Base-by-base conservation (phyloP, 2,797 vertebrate genomes). In the Eulemur rubriventer region DNA sequence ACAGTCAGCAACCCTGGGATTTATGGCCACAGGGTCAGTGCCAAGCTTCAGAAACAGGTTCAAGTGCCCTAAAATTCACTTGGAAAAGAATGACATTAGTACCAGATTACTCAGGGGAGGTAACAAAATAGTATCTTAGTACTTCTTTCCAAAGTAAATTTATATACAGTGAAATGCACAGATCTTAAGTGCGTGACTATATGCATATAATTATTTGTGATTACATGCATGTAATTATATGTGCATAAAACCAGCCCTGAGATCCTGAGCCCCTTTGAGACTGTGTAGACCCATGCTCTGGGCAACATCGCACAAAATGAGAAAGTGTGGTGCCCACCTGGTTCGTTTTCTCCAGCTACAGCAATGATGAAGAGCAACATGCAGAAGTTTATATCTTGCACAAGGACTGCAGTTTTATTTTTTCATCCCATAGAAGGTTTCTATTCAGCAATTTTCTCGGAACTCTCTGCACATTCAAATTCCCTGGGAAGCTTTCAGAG, bases 361-460 rank as follows among this genome's bases (percentile, higher is more conserved):
- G 12, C 67, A 24, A 41, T 18, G 22, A 7, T 4, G 35, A 33
- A 33, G 48, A 30, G 33, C 0, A 7, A 10, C 0, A 0, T 4
- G 0, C 61, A 38, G 20, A 76, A 6, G 3, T 14, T 26, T 57
- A 1, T 6, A 0, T 52, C 43, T 17, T 4, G 63, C 35, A 38
- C 46, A 17, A 43, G 35, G 12, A 35, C 17, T 24, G 30, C 6
- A 13, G 55, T 35, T 46, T 22, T 17, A 20, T 24, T 28, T 43
- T 35, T 57, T 22, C 61, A 78, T 41, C 16, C 84, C n/a, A 28
- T 48, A 17, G 48, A 52, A 35, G 13, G 2, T 30, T 59, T 38
- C 76, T 6, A 28, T 7, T 67, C 22, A 35, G 38, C 63, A 55
- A 9, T 14, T 17, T 35, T 35, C 10, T 43, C 63, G 43, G 76